A percentile compares a stretch with the other conserved stretches of the same genome.
Conservation (phyloP, 2,888 invertebrate species). For the Busseola fusca region DNA sequence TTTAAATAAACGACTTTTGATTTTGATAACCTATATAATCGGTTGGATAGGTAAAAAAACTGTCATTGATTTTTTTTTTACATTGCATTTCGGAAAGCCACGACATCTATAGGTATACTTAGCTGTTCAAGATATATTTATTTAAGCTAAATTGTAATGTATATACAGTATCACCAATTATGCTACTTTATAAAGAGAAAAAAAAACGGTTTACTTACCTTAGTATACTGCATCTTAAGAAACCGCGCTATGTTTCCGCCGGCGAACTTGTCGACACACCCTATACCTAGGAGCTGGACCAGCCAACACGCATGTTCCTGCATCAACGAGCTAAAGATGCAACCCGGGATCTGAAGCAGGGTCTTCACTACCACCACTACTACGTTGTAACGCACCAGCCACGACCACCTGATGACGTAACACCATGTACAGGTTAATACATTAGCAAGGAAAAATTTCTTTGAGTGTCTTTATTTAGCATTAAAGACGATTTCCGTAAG, state of each 20-base stretch:
- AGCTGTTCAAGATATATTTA: not conserved
- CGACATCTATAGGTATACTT: not conserved
- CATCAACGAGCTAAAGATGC: constrained; percentile 92
- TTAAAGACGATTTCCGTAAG: not conserved
- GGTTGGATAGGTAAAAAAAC: not conserved
- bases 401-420: constrained; percentile 92
- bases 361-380: constrained; percentile 96
- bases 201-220: constrained; percentile 65
- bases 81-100: not conserved
- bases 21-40: too few relatives aligned
- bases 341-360: constrained; percentile 96
- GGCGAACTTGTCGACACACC: constrained; percentile 94
- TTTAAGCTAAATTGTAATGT: too few relatives aligned
- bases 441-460: not conserved
- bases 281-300: constrained; percentile 96
- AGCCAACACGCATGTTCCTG: constrained; percentile 91
- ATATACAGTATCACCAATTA: too few relatives aligned
- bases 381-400: constrained; percentile 96
- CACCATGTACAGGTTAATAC: constrained; percentile 4
- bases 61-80: not conserved
- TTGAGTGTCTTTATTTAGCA: not conserved
- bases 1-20: too few relatives aligned
- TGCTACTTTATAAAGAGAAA: too few relatives aligned
- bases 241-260: constrained; percentile 82
- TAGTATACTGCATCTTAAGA: constrained; percentile 79